phyloP scores from a whole-genome alignment of 1,140 invertebrate species.

The Ridgeia piscesae region DNA sequence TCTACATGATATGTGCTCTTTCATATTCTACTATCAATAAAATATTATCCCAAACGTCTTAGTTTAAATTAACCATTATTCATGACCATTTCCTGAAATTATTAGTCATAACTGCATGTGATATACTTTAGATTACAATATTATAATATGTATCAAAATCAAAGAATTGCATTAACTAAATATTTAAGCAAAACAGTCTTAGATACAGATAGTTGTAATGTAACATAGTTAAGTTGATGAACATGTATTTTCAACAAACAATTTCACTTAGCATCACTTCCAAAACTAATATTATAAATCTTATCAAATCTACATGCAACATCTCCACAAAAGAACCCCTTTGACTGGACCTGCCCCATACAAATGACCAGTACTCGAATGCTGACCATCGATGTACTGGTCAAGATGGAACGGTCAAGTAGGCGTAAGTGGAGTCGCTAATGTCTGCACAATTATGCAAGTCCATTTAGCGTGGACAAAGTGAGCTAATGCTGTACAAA shows the following conservation, averaged over 20 bases:
- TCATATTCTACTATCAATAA: no score
- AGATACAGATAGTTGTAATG: no score
- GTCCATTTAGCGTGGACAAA: background rate
- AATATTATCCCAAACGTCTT: no score
- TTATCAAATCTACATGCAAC: background rate
- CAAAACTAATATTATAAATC: background rate
- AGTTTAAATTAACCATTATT: no score
- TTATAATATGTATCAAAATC: no score
- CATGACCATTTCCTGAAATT: no score
- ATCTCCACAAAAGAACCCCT: background rate
- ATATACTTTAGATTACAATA: no score
- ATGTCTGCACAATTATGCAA: constrained; percentile 2
- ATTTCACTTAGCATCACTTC: background rate
- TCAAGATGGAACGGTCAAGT: background rate
- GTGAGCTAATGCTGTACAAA: constrained; percentile 5
- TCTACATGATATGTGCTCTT: no score
- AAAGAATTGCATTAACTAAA: no score
- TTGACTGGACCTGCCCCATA: background rate
- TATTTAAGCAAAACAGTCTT: no score
- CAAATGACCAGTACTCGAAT: background rate
- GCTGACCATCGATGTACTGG: background rate
- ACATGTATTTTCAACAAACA: background rate
- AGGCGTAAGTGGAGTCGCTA: background rate
- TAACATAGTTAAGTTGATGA: background rate
- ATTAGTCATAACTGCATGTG: no score